These are phyloP conservation scores for Pseudomugil tenellus DNA, from an alignment of 2,797 vertebrate genomes.

Conservation along the genomic window DNA sequence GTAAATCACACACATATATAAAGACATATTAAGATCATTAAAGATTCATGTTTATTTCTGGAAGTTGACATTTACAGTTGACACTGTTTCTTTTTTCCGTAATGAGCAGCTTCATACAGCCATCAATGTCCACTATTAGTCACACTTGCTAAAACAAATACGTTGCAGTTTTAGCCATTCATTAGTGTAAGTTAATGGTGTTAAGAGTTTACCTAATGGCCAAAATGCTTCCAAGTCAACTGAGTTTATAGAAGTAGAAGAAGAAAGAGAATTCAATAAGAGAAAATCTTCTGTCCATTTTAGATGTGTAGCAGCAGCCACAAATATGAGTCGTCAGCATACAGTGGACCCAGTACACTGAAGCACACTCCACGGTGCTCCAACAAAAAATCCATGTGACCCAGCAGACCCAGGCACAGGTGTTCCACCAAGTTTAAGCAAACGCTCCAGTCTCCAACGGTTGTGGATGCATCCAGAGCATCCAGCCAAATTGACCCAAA, in stretches of 20 bases:
- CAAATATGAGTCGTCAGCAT: slow-evolving; percentile 67
- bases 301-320: slow-evolving; percentile 68
- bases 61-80: not conserved
- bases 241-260: not conserved
- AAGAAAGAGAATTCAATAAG: not conserved
- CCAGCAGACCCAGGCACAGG: slow-evolving; percentile 71
- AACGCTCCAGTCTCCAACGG: slow-evolving; percentile 61
- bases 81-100: not conserved
- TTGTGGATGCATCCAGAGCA: slow-evolving; percentile 37
- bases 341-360: slow-evolving; percentile 68
- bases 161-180: too few relatives aligned
- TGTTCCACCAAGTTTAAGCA: slow-evolving; percentile 72
- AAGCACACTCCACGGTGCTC: slow-evolving; percentile 72
- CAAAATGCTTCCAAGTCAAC: not conserved
- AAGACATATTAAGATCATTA: not conserved
- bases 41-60: not conserved
- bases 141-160: not conserved
- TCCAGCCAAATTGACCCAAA: slow-evolving; percentile 70
- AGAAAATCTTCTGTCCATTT: slow-evolving; percentile 14
- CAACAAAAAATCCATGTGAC: slow-evolving; percentile 71
- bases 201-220: not conserved
- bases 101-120: not conserved
- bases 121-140: not conserved
- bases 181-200: not conserved
- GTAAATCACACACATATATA: not conserved